A percentile compares a stretch with the other conserved stretches of the same genome.
These are phyloP conservation scores for Oenanthe oenanthe DNA, from an alignment of 2,113 vertebrate species.

Conservation along the genomic window DNA sequence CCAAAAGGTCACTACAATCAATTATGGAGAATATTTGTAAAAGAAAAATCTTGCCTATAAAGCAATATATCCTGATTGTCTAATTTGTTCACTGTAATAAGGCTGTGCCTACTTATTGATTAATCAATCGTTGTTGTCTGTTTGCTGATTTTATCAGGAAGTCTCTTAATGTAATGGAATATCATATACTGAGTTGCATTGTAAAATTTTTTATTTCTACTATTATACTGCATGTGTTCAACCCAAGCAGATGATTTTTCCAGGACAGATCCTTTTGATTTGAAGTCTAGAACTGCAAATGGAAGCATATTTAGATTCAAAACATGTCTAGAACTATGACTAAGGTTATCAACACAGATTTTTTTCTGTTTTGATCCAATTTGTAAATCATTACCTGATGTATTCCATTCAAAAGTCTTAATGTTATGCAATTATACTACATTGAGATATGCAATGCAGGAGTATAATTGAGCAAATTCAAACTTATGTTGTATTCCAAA, in stretches of 20 bases:
- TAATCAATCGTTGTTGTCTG: slow-evolving; percentile 72
- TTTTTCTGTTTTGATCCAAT: not conserved
- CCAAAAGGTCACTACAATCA: slow-evolving; percentile 73
- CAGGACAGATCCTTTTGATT: not conserved
- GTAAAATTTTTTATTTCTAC: slow-evolving; percentile 47
- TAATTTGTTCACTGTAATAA: slow-evolving; percentile 80
- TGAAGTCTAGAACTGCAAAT: not conserved
- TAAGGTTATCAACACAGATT: not conserved
- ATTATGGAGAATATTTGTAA: slow-evolving; percentile 68
- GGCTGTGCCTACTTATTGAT: slow-evolving; percentile 76
- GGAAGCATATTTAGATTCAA: not conserved
- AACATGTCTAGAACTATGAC: not conserved
- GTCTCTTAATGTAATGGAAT: slow-evolving; percentile 68
- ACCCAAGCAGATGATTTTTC: not conserved
- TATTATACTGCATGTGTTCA: not conserved
- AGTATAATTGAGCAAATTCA: not conserved
- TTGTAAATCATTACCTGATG: not conserved
- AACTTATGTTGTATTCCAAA: not conserved
- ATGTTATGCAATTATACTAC: not conserved
- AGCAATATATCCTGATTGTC: slow-evolving; percentile 67
- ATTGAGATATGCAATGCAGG: rapidly evolving
- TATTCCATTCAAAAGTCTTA: not conserved
- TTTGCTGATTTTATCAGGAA: slow-evolving; percentile 66
- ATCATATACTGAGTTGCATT: slow-evolving; percentile 36
- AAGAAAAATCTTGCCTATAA: slow-evolving; percentile 73